Percentiles rank a stretch among this genome's conserved stretches.
These are phyloP conservation scores for Ischnus inquisitorius DNA, from an alignment of 2,888 invertebrate species.

Conservation along the genomic window DNA sequence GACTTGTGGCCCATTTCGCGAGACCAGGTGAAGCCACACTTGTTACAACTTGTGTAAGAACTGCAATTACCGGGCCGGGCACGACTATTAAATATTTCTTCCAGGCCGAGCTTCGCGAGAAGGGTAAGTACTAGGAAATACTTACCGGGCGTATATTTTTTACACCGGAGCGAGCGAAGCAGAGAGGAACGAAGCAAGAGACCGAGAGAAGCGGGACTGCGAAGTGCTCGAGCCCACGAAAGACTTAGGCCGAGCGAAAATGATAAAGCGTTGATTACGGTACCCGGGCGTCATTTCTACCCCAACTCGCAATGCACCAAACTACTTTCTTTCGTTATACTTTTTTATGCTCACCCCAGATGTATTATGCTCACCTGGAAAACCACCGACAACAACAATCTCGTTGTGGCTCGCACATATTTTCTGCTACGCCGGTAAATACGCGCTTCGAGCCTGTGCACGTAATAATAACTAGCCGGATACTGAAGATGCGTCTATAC, in stretches of 20 bases:
- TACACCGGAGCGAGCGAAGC: constrained; percentile 22
- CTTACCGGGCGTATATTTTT: constrained; percentile 64
- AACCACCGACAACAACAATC: constrained; percentile 40
- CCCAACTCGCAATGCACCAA: constrained; percentile 57
- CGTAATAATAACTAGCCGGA: not conserved
- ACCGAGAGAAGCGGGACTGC: constrained; percentile 47
- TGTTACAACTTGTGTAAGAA: constrained; percentile 73
- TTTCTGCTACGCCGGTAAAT: not conserved
- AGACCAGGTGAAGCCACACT: constrained; percentile 72
- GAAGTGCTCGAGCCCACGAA: constrained; percentile 54
- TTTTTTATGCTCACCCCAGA: constrained; percentile 54
- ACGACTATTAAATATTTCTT: constrained; percentile 73
- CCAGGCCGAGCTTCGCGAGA: constrained; percentile 58
- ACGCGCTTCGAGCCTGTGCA: not conserved
- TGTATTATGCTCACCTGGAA: constrained; percentile 56
- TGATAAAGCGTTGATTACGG: constrained; percentile 70
- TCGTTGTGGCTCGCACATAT: not conserved
- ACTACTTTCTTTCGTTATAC: constrained; percentile 46
- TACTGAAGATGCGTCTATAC: not conserved
- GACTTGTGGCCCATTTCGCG: constrained; percentile 62
- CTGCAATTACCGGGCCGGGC: constrained; percentile 71
- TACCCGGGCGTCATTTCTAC: constrained; percentile 59
- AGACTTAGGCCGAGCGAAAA: constrained; percentile 59
- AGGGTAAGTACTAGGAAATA: constrained; percentile 71
- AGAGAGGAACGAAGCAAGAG: constrained; percentile 14